Evolutionary conservation across 2,888 invertebrate genomes (phyloP).

Genomic region (Drosophila mettleri): DNA sequence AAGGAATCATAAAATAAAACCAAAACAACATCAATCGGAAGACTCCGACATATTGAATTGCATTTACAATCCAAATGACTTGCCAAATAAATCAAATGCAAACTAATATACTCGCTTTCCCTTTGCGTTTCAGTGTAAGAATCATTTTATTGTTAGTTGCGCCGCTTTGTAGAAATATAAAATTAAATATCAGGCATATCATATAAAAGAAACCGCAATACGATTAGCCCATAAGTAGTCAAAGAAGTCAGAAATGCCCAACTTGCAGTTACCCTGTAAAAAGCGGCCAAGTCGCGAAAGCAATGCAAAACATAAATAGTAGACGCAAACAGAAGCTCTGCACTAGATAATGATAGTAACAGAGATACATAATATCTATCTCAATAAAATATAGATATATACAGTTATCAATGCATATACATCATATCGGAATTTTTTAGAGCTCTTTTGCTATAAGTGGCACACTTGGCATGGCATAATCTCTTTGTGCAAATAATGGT

Average conservation of each 20-base stretch:
- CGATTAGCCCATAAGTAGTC: neutral
- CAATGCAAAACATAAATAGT: too few species aligned
- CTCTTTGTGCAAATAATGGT: too few species aligned
- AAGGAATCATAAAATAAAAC: neutral
- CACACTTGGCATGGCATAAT: too few species aligned
- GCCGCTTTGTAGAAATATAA: neutral
- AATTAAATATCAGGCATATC: slow-evolving; percentile 1
- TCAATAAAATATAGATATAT: too few species aligned
- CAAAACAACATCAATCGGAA: neutral
- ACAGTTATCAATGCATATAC: too few species aligned
- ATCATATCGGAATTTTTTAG: too few species aligned
- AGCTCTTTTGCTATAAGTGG: too few species aligned
- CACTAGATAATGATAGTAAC: too few species aligned
- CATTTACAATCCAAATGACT: neutral
- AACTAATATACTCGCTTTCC: slow-evolving; percentile 4
- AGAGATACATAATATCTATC: too few species aligned
- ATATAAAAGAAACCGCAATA: neutral
- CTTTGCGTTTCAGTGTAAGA: neutral
- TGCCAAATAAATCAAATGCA: neutral
- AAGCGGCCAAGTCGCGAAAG: neutral
- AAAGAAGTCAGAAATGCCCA: neutral
- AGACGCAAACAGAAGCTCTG: too few species aligned
- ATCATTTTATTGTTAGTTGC: slow-evolving; percentile 15
- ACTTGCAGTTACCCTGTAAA: neutral
- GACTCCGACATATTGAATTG: neutral